These are phyloP conservation scores for Gari tellinella DNA, from an alignment of 2,888 invertebrate genomes.

Conservation along the genomic window DNA sequence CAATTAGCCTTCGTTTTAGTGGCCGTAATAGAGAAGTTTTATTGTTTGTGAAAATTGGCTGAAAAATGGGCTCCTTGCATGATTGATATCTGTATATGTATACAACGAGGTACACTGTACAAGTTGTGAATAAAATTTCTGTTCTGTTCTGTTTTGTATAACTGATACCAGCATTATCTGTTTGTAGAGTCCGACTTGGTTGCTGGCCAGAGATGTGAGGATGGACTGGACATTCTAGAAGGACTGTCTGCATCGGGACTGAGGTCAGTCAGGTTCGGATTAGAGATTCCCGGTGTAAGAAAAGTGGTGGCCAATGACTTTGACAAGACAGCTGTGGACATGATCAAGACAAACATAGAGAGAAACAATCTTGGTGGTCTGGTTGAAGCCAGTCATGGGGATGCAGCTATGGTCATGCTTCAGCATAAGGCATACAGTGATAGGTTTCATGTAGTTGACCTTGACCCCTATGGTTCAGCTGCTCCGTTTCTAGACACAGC, in stretches of 20 bases:
- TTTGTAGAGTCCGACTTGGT: conserved; percentile 32
- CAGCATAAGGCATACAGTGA: conserved; percentile 87
- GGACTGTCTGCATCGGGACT: conserved; percentile 98
- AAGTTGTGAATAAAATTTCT: too few species aligned
- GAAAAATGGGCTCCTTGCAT: too few species aligned
- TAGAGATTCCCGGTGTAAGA: conserved; percentile 93
- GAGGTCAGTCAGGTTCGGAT: conserved; percentile 97
- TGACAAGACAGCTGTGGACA: conserved; percentile 92
- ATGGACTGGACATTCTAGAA: conserved; percentile 90
- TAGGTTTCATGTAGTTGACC: conserved; percentile 94
- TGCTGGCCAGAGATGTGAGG: conserved; percentile 70
- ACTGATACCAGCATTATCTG: neutral
- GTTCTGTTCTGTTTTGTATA: neutral
- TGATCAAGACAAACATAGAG: conserved; percentile 92
- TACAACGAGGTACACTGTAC: neutral
- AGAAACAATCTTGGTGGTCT: conserved; percentile 91
- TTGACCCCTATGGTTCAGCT: conserved; percentile 99
- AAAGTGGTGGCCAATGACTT: conserved; percentile 95
- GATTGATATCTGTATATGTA: neutral
- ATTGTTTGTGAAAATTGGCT: too few species aligned
- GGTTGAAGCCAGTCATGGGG: conserved; percentile 91
- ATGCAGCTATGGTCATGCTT: conserved; percentile 88
- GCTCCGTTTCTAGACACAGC: conserved; percentile 90
- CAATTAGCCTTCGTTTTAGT: too few species aligned
- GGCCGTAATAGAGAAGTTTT: too few species aligned